These are phyloP conservation scores for Apotomis betuletana DNA, from an alignment of 2,888 invertebrate species.

Conservation along the genomic window DNA sequence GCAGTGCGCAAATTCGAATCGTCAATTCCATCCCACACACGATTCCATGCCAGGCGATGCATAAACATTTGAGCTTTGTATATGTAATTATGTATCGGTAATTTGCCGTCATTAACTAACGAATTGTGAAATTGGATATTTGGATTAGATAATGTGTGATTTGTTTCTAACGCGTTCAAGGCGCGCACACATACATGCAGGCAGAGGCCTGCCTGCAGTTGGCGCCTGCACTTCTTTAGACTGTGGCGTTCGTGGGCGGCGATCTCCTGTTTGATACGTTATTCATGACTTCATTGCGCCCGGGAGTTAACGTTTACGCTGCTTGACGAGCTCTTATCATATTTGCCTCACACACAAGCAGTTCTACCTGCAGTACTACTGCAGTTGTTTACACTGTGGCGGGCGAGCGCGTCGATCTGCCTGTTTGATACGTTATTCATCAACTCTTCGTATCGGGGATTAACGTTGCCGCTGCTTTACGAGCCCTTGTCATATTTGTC, in stretches of 20 bases:
- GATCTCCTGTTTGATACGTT: conserved; percentile 8
- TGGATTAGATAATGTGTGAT: too few relatives aligned
- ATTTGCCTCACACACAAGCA: neutral
- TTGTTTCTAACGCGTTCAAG: too few relatives aligned
- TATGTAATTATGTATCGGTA: too few relatives aligned
- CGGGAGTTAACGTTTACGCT: conserved; percentile 24
- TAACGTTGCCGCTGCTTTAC: conserved; percentile 26
- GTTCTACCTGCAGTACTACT: neutral
- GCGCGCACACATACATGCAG: too few relatives aligned
- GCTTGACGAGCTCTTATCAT: conserved; percentile 17
- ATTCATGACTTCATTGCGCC: conserved; percentile 22
- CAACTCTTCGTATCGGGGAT: conserved; percentile 14
- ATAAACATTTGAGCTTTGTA: too few relatives aligned
- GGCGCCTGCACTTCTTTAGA: neutral
- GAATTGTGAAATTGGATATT: too few relatives aligned
- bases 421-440: conserved; percentile 20
- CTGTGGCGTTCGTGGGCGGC: neutral
- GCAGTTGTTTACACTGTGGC: neutral
- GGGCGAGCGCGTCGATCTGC: neutral
- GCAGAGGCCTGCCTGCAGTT: neutral
- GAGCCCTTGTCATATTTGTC: conserved; percentile 14
- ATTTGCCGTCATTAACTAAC: too few relatives aligned
- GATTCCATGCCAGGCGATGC: too few relatives aligned
- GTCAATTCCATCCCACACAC: too few relatives aligned
- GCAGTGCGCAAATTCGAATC: too few relatives aligned